phyloP scores from a whole-genome alignment of 2,797 vertebrate genomes.

The Euphonia xanthogaster region DNA sequence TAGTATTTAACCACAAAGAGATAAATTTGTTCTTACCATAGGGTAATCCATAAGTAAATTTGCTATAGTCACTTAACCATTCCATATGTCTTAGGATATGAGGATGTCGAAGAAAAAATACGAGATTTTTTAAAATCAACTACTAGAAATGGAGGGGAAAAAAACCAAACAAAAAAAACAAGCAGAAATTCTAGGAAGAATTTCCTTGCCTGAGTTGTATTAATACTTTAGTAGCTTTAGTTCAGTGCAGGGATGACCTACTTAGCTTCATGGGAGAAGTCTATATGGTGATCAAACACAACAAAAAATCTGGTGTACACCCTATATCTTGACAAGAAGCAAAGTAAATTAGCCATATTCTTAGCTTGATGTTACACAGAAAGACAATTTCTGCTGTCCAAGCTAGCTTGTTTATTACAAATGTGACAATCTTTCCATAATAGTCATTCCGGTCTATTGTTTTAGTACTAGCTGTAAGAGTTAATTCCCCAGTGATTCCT shows the following conservation, averaged over 20 bases:
- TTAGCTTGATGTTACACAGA: neutral
- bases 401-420: neutral
- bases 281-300: neutral
- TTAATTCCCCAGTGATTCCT: neutral
- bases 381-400: neutral
- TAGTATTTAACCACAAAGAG: neutral
- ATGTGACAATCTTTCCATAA: neutral
- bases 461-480: neutral
- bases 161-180: neutral
- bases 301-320: accelerated
- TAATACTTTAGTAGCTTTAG: neutral
- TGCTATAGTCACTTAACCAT: neutral
- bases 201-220: neutral
- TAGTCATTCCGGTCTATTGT: neutral
- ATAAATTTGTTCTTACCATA: neutral
- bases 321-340: neutral
- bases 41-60: neutral
- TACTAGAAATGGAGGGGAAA: accelerated
- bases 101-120: neutral
- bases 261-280: neutral
- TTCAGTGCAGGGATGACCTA: neutral
- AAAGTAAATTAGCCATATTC: neutral
- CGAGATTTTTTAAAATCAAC: neutral
- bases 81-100: neutral
- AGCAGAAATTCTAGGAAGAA: neutral